Conservation (phyloP, 2,888 invertebrate species). For the Rotaria socialis region DNA sequence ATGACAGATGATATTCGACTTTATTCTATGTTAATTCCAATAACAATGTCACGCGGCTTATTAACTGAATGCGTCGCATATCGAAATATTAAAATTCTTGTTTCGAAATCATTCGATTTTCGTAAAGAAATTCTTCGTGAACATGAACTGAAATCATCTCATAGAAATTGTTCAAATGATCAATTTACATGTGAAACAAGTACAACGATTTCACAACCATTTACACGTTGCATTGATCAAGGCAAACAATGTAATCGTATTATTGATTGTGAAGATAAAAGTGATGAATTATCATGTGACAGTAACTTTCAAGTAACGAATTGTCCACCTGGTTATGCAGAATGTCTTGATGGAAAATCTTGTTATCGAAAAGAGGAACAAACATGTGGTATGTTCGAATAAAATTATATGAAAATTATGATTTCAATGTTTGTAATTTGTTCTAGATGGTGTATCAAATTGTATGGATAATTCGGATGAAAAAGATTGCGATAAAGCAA, state of each 20-base stretch:
- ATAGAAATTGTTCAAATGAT: not conserved
- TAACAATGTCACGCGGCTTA: not conserved
- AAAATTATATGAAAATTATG: no score
- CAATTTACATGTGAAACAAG: not conserved
- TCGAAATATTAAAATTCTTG: not conserved
- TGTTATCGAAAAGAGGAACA: constrained; percentile 14
- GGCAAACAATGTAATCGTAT: not conserved
- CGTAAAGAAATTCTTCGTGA: not conserved
- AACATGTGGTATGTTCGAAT: not conserved
- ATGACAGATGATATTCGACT: not conserved
- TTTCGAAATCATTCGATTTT: not conserved
- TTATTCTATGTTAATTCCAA: not conserved
- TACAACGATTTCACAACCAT: not conserved
- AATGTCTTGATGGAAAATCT: not conserved
- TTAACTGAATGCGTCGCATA: not conserved
- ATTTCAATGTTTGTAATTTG: no score
- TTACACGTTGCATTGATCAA: not conserved
- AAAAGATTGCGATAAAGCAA: not conserved
- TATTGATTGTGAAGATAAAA: constrained; percentile 32
- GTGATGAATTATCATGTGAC: constrained; percentile 16
- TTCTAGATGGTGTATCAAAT: not conserved
- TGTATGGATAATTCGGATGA: constrained; percentile 7
- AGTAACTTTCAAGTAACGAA: not conserved
- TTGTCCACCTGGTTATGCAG: not conserved
- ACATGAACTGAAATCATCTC: not conserved